These are phyloP conservation scores for Hirtodrosophila cameraria DNA, from an alignment of 2,888 invertebrate species.

Conservation along the genomic window DNA sequence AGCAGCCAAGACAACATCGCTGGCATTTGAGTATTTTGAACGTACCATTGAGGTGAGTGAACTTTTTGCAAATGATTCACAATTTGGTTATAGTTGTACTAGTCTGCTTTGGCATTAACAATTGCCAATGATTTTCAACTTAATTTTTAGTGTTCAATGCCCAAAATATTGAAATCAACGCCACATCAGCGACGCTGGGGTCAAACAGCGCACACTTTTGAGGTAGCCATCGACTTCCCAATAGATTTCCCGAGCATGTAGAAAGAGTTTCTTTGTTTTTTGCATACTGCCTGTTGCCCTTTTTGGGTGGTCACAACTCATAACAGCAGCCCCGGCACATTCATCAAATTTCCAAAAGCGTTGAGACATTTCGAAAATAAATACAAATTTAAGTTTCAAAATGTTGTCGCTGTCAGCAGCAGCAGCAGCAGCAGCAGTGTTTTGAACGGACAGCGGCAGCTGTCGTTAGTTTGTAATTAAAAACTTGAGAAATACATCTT, in stretches of 20 bases:
- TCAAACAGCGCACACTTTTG: constrained; percentile 67
- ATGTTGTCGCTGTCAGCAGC: constrained; percentile 68
- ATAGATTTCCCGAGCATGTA: constrained; percentile 34
- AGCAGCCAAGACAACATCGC: constrained; percentile 88
- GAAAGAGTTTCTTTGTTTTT: constrained; percentile 12
- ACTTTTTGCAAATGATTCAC: constrained; percentile 10
- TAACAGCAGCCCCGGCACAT: constrained; percentile 55
- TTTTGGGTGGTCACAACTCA: constrained; percentile 58
- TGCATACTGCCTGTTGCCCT: constrained; percentile 26
- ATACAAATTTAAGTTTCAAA: constrained; percentile 65
- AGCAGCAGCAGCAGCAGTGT: no score
- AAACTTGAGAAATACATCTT: constrained; percentile 68
- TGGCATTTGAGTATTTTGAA: constrained; percentile 90
- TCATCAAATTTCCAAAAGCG: constrained; percentile 73
- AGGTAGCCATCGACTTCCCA: constrained; percentile 58
- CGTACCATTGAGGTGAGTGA: constrained; percentile 89
- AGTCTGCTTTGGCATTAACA: no score
- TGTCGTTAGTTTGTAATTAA: constrained; percentile 81
- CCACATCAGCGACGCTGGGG: constrained; percentile 81
- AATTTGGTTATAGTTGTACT: background rate
- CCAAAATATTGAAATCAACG: constrained; percentile 74
- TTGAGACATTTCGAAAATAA: constrained; percentile 67
- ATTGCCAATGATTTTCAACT: no score
- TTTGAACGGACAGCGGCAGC: constrained; percentile 74
- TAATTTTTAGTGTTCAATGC: constrained; percentile 80